A percentile compares a stretch with the other conserved stretches of the same genome.
These are phyloP conservation scores for Lycophotia porphyrea DNA, from an alignment of 2,888 invertebrate species.

Conservation along the genomic window DNA sequence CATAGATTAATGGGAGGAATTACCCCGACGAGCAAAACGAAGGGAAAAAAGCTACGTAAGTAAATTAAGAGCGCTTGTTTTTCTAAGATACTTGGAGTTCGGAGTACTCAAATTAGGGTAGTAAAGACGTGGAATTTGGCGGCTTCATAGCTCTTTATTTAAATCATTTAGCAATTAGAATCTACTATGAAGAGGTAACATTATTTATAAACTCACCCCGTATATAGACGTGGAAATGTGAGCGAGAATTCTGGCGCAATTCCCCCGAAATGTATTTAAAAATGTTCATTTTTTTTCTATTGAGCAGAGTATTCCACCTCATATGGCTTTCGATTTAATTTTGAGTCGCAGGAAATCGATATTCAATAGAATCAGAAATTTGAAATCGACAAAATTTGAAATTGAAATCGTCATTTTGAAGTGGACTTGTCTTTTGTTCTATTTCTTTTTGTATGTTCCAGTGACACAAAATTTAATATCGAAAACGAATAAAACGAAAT, in stretches of 20 bases:
- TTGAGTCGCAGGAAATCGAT: no score
- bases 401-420: no score
- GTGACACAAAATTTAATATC: no score
- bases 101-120: slow-evolving; percentile 1
- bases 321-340: no score
- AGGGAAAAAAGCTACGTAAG: slow-evolving; percentile 8
- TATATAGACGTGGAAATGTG: neutral
- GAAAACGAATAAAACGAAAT: no score
- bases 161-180: no score
- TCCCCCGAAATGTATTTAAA: neutral
- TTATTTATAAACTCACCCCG: neutral
- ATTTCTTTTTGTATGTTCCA: no score
- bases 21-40: slow-evolving; percentile 31
- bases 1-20: slow-evolving; percentile 50
- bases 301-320: no score
- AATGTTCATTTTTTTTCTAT: no score
- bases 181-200: neutral
- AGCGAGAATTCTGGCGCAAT: slow-evolving; percentile 2
- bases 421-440: no score
- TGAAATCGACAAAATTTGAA: no score
- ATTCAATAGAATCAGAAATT: no score
- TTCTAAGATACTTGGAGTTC: slow-evolving; percentile 1
- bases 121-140: neutral
- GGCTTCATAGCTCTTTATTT: neutral
- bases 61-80: slow-evolving; percentile 33